Conservation (phyloP, 1,140 invertebrate genomes). For the Galleria mellonella region DNA sequence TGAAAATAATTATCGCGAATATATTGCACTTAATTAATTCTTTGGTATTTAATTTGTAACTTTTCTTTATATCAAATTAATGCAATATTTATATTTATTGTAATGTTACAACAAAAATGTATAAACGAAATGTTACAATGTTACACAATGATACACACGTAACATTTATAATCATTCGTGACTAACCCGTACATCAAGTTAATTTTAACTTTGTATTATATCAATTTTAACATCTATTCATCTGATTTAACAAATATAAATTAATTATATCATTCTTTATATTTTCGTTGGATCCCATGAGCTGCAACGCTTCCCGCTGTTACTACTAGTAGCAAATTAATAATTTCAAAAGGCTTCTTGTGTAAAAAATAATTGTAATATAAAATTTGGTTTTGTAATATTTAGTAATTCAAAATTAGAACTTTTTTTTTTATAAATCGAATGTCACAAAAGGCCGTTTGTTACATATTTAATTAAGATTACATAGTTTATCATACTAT, state of each 20-base stretch:
- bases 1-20: too few relatives aligned
- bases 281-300: not conserved
- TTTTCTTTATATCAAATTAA: too few relatives aligned
- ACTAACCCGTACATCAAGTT: too few relatives aligned
- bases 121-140: too few relatives aligned
- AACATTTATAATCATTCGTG: too few relatives aligned
- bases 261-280: not conserved
- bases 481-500: slow-evolving; percentile 10
- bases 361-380: not conserved
- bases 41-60: too few relatives aligned
- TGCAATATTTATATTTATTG: not conserved
- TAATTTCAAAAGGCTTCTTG: slow-evolving; percentile 1
- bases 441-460: slow-evolving; percentile 2
- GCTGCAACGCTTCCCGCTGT: not conserved
- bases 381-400: not conserved
- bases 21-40: too few relatives aligned
- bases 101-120: not conserved
- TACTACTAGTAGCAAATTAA: not conserved
- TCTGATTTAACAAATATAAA: too few relatives aligned
- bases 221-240: too few relatives aligned
- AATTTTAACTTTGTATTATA: too few relatives aligned
- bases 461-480: not conserved
- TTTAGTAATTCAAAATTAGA: not conserved
- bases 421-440: not conserved
- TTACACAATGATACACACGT: too few relatives aligned